A percentile compares a stretch with the other conserved stretches of the same genome.
Evolutionary conservation across 2,888 invertebrate genomes (phyloP).

Genomic region (Apotomis turbidana): DNA sequence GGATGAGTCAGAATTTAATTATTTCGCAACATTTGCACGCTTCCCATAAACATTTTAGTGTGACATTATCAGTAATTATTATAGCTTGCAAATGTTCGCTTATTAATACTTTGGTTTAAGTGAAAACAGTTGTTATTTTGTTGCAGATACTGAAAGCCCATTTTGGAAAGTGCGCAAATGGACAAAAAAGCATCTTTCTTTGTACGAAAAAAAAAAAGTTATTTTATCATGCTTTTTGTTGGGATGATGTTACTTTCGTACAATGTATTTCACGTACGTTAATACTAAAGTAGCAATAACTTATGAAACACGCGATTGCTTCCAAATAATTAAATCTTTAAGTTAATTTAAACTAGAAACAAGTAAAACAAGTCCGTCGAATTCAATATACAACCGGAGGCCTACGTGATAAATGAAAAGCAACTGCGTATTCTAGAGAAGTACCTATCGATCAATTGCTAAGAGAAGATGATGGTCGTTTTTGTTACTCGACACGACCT

Average conservation of each 20-base stretch:
- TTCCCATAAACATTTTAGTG: conserved; percentile 14
- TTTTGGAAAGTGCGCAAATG: neutral
- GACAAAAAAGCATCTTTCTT: neutral
- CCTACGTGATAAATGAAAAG: conserved; percentile 11
- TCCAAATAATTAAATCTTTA: conserved; percentile 13
- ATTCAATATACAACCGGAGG: conserved; percentile 9
- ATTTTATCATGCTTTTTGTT: neutral
- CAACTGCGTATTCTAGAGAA: conserved; percentile 19
- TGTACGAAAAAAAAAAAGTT: neutral
- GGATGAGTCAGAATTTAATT: conserved; percentile 33
- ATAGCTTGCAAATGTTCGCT: neutral
- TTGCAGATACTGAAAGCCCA: neutral
- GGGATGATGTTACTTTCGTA: neutral
- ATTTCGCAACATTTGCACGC: conserved; percentile 27
- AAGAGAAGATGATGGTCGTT: neutral
- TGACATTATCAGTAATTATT: conserved; percentile 16
- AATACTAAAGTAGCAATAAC: neutral
- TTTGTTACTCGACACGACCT: neutral
- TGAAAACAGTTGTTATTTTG: neutral
- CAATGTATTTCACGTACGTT: neutral
- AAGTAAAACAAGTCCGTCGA: conserved; percentile 4
- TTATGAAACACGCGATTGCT: neutral
- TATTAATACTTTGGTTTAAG: conserved; percentile 4
- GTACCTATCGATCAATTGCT: conserved; percentile 6
- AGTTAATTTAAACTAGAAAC: conserved; percentile 23